Evolutionary conservation across 2,888 invertebrate genomes (phyloP).

Genomic region (Lepeophtheirus nordmannii): DNA sequence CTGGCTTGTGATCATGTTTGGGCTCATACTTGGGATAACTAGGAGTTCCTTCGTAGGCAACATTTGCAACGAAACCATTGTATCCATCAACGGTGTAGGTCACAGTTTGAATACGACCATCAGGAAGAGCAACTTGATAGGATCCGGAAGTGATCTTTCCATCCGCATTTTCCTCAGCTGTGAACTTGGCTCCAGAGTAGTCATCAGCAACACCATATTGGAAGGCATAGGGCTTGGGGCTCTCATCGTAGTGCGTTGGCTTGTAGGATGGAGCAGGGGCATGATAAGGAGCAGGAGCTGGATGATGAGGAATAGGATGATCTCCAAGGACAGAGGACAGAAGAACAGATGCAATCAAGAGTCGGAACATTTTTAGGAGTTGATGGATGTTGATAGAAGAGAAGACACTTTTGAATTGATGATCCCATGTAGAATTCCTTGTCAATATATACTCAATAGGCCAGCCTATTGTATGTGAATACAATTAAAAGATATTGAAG

Average conservation of each 20-base stretch:
- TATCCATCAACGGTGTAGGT: constrained; percentile 16
- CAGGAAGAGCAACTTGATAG: constrained; percentile 12
- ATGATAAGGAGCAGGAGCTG: background rate
- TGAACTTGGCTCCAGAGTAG: constrained; percentile 6
- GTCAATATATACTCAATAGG: no score
- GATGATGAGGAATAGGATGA: background rate
- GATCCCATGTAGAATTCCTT: no score
- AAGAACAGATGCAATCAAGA: no score
- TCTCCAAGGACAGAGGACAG: no score
- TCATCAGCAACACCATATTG: constrained; percentile 19
- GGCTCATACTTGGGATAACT: constrained; percentile 20
- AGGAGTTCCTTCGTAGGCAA: constrained; percentile 6
- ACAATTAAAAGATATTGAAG: no score
- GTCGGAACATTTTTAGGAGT: no score
- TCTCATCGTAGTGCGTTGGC: constrained; percentile 16
- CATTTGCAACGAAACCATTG: constrained; percentile 11
- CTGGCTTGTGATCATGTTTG: background rate
- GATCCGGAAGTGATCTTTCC: constrained; percentile 1
- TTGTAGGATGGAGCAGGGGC: constrained; percentile 13
- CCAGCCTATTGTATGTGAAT: no score
- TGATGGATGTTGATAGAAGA: no score
- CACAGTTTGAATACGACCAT: constrained; percentile 14
- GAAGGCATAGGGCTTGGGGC: constrained; percentile 21
- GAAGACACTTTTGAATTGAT: no score
- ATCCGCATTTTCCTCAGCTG: constrained; percentile 1